These are phyloP conservation scores for Paralichthys olivaceus DNA, from an alignment of 2,113 vertebrate species.

Conservation along the genomic window DNA sequence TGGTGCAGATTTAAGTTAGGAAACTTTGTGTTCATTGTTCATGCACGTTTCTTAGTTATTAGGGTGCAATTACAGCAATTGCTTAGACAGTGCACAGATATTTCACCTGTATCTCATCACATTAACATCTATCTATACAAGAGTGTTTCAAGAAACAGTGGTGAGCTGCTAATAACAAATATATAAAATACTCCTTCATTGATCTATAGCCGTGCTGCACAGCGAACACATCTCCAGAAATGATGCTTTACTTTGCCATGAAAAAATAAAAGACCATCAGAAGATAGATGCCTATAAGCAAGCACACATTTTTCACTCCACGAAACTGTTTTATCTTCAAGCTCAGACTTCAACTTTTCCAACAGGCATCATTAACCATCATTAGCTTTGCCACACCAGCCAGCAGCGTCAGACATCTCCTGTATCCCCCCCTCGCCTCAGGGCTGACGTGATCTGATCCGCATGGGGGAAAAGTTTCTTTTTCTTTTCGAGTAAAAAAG, in stretches of 20 bases:
- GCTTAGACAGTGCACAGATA: too few species aligned
- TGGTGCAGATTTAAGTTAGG: too few species aligned
- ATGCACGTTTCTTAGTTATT: too few species aligned
- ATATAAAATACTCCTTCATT: too few species aligned
- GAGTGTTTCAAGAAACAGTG: too few species aligned
- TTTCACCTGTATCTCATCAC: too few species aligned
- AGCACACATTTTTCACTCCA: not conserved
- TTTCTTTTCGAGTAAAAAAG: not conserved
- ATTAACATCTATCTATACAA: too few species aligned
- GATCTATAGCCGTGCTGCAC: not conserved
- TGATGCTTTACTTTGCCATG: not conserved
- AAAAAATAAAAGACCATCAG: not conserved
- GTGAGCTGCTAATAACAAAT: too few species aligned
- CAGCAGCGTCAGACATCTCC: not conserved
- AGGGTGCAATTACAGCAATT: too few species aligned
- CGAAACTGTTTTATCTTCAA: conserved; percentile 6
- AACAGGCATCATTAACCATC: conserved; percentile 8
- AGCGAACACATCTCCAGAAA: not conserved
- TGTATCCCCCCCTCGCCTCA: not conserved
- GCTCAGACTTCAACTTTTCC: not conserved
- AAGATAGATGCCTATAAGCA: not conserved
- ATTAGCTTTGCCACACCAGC: not conserved
- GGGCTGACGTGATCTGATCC: conserved; percentile 3
- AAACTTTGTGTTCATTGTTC: too few species aligned
- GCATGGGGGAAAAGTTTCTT: not conserved